Evolutionary conservation across 2,113 vertebrate genomes (phyloP).

Genomic region (Percopsis transmontana): DNA sequence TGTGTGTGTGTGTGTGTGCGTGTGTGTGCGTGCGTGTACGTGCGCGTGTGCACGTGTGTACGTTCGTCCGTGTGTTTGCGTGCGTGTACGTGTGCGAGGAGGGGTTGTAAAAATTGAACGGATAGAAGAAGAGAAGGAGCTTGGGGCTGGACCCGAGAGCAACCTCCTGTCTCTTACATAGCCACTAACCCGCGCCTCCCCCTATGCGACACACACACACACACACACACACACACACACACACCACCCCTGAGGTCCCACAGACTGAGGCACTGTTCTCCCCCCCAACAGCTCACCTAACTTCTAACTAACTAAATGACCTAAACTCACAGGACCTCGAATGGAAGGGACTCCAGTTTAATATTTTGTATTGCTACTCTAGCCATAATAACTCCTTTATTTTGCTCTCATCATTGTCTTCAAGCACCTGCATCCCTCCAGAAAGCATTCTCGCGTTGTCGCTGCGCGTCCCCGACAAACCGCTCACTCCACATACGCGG

Average conservation of each 20-base stretch:
- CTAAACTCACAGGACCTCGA: slow-evolving; percentile 68
- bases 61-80: slow-evolving; percentile 10
- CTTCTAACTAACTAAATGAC: slow-evolving; percentile 37
- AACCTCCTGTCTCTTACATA: slow-evolving; percentile 60
- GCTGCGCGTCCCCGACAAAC: slow-evolving; percentile 31
- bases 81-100: slow-evolving; percentile 27
- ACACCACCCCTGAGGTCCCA: slow-evolving; percentile 45
- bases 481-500: slow-evolving; percentile 21
- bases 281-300: slow-evolving; percentile 48
- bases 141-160: slow-evolving; percentile 70
- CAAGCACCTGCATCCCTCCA: slow-evolving; percentile 48
- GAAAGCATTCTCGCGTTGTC: slow-evolving; percentile 38
- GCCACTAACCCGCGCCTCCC: slow-evolving; percentile 18
- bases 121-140: slow-evolving; percentile 37
- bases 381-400: slow-evolving; percentile 74
- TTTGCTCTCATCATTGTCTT: slow-evolving; percentile 67
- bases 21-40: slow-evolving; percentile 15
- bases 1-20: slow-evolving; percentile 40
- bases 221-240: slow-evolving; percentile 32
- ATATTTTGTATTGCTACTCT: slow-evolving; percentile 75
- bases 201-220: slow-evolving; percentile 8
- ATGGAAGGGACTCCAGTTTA: slow-evolving; percentile 60
- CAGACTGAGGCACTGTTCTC: slow-evolving; percentile 56
- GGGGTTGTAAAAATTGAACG: slow-evolving; percentile 19
- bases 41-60: slow-evolving; percentile 44